phyloP scores from a whole-genome alignment of 2,113 vertebrate species.

The Rhea americana region DNA sequence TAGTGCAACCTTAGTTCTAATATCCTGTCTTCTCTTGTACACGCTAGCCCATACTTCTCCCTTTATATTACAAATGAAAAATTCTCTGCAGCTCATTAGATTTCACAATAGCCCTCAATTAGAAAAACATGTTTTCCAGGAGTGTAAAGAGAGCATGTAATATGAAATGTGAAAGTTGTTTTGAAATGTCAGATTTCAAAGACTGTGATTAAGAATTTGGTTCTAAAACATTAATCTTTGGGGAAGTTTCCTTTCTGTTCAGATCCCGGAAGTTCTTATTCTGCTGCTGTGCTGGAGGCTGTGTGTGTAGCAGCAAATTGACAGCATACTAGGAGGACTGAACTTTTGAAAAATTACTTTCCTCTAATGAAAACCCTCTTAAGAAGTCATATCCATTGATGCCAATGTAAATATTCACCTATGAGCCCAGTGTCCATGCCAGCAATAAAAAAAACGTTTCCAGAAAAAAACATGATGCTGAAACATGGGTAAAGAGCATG shows the following conservation, averaged over 20 bases:
- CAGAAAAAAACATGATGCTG: neutral
- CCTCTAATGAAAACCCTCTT: conserved; percentile 12
- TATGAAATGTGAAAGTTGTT: neutral
- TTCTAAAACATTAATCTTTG: neutral
- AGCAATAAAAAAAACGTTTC: neutral
- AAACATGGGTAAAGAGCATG: neutral
- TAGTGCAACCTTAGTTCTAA: neutral
- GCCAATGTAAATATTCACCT: conserved; percentile 27
- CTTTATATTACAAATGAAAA: neutral
- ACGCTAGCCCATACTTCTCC: neutral
- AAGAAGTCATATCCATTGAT: neutral
- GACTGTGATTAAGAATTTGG: neutral
- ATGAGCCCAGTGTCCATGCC: neutral
- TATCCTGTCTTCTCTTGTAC: neutral
- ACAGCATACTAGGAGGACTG: neutral
- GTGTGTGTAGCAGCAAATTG: neutral
- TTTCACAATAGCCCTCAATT: neutral
- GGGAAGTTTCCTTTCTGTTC: neutral
- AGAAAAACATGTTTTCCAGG: neutral
- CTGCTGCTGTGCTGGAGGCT: neutral
- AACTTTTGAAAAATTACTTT: conserved; percentile 28
- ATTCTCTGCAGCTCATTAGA: neutral
- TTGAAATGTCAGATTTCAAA: conserved; percentile 1
- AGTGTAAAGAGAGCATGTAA: neutral
- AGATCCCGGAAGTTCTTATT: neutral